A percentile compares a stretch with the other conserved stretches of the same genome.
Evolutionary conservation across 2,113 vertebrate species (phyloP).

Genomic region (Pachycephala philippinensis): DNA sequence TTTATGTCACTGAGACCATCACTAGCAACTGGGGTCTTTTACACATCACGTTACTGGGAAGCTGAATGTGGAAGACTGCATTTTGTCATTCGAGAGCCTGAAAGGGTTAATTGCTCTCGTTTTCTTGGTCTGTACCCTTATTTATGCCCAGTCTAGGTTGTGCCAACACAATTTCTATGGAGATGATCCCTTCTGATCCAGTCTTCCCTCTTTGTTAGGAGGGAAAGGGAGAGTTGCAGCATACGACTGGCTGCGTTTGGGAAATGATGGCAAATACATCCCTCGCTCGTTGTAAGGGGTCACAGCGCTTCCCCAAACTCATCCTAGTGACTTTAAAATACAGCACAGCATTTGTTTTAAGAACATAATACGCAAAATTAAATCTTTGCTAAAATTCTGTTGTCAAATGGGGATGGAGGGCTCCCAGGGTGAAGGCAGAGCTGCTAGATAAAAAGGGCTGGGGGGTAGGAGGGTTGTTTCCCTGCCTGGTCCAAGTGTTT

Average conservation of each 20-base stretch:
- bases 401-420: background rate
- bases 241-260: background rate
- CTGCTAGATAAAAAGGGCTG: background rate
- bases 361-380: background rate
- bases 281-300: background rate
- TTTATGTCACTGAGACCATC: background rate
- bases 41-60: background rate
- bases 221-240: constrained; percentile 20
- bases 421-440: background rate
- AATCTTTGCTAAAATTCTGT: background rate
- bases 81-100: background rate
- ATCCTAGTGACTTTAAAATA: background rate
- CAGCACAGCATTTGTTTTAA: rapidly evolving
- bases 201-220: constrained; percentile 59
- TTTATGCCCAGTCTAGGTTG: constrained; percentile 58
- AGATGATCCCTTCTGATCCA: constrained; percentile 67
- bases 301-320: background rate
- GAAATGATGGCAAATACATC: background rate
- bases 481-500: background rate
- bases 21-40: background rate
- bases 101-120: constrained; percentile 47
- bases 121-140: constrained; percentile 56
- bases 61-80: background rate
- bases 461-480: background rate
- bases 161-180: constrained; percentile 70